Evolutionary conservation across 2,888 invertebrate species (phyloP).

Genomic region (Drosophila greeni): DNA sequence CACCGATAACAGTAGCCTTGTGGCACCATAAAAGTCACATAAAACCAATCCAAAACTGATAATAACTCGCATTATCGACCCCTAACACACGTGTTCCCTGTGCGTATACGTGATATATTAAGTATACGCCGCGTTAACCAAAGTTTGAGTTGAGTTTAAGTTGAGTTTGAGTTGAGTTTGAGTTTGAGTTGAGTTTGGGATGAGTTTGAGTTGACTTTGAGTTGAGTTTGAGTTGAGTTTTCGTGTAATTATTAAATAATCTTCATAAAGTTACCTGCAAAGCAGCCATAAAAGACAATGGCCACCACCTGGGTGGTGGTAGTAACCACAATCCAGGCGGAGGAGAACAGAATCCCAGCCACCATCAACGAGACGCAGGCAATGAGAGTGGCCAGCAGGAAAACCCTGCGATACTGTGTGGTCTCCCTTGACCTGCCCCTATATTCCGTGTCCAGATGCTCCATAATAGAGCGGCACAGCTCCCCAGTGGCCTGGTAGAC

Average conservation of each 20-base stretch:
- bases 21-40: background rate
- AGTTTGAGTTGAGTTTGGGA: too few species aligned
- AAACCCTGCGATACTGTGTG: conserved; percentile 72
- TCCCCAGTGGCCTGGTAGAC: conserved; percentile 77
- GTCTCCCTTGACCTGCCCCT: conserved; percentile 74
- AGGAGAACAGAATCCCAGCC: conserved; percentile 77
- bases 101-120: conserved; percentile 15
- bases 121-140: background rate
- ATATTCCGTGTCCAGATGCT: conserved; percentile 76
- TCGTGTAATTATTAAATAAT: background rate
- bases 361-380: conserved; percentile 76
- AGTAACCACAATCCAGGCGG: conserved; percentile 77
- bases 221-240: background rate
- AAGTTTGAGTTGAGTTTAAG: too few species aligned
- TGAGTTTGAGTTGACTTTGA: too few species aligned
- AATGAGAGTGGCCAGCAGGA: conserved; percentile 75
- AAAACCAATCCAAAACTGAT: conserved; percentile 3
- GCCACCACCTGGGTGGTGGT: conserved; percentile 77
- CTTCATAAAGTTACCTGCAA: conserved; percentile 69
- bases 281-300: conserved; percentile 77
- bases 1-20: background rate
- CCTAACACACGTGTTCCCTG: background rate
- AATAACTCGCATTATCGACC: background rate
- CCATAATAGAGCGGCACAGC: conserved; percentile 77
- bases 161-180: too few species aligned